phyloP scores from a whole-genome alignment of 2,113 vertebrate species.

The Spizaetus ornatus region DNA sequence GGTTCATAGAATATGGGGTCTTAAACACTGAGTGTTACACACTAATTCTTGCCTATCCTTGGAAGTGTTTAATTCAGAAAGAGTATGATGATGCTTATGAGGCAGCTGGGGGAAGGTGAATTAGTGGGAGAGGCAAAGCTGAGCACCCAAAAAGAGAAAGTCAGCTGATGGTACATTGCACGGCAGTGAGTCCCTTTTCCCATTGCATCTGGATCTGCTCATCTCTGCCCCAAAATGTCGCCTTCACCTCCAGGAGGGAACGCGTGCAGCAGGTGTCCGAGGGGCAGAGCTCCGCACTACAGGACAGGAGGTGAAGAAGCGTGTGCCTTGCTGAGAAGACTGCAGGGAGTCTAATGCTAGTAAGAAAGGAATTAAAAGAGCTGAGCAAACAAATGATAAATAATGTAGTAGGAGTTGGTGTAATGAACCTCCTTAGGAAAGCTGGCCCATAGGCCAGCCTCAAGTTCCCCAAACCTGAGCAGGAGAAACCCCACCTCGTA shows the following conservation, averaged over 20 bases:
- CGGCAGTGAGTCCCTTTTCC: not conserved
- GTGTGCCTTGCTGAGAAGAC: not conserved
- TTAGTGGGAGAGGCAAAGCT: not conserved
- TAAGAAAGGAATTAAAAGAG: constrained; percentile 41
- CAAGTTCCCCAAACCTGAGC: not conserved
- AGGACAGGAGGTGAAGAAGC: not conserved
- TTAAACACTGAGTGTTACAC: not conserved
- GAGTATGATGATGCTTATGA: not conserved
- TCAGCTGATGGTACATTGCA: not conserved
- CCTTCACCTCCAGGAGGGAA: not conserved
- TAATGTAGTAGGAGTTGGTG: constrained; percentile 6
- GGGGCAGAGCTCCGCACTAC: not conserved
- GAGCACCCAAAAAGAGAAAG: not conserved
- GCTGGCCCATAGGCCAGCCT: not conserved
- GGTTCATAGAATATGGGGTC: not conserved
- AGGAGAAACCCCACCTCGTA: not conserved
- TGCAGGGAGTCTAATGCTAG: not conserved
- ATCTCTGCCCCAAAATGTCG: not conserved
- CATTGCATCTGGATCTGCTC: not conserved
- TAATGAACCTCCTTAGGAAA: constrained; percentile 20
- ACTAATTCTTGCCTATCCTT: not conserved
- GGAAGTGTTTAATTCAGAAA: not conserved
- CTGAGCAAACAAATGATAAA: constrained; percentile 48
- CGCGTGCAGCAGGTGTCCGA: fast-evolving
- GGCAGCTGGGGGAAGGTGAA: not conserved